Conservation (phyloP, 1,140 invertebrate genomes). For the Trypoxylus dichotomus region DNA sequence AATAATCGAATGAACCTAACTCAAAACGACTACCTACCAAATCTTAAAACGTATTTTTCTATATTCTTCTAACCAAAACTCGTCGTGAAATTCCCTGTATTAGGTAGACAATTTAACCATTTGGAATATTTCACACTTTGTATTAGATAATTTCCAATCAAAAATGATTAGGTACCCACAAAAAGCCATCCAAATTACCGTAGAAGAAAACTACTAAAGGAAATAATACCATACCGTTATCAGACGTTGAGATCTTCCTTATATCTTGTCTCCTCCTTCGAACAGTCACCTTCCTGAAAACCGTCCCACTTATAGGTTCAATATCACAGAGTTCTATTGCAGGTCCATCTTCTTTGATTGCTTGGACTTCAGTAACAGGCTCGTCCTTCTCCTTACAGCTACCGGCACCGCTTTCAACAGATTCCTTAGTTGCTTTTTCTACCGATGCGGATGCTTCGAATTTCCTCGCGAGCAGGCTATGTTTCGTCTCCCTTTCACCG, state of each 20-base stretch:
- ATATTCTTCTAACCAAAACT: too few relatives aligned
- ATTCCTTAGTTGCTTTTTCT: slow-evolving; percentile 22
- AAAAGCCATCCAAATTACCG: too few relatives aligned
- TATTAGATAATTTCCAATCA: too few relatives aligned
- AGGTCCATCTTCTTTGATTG: slow-evolving; percentile 22
- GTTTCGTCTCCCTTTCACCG: background rate
- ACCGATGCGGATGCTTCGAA: slow-evolving; percentile 20
- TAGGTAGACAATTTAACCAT: too few relatives aligned
- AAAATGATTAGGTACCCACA: too few relatives aligned
- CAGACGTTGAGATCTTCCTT: slow-evolving; percentile 49
- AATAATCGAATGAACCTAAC: too few relatives aligned
- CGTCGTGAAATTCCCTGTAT: too few relatives aligned
- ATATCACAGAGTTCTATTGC: slow-evolving; percentile 51
- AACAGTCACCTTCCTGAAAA: slow-evolving; percentile 58
- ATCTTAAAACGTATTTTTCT: too few relatives aligned
- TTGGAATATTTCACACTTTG: too few relatives aligned
- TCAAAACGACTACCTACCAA: too few relatives aligned
- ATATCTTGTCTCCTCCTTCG: slow-evolving; percentile 51
- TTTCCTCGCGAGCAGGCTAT: background rate
- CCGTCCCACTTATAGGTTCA: slow-evolving; percentile 52
- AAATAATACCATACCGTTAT: slow-evolving; percentile 44
- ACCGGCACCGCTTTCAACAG: background rate
- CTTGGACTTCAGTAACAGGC: slow-evolving; percentile 3
- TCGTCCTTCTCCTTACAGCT: background rate
- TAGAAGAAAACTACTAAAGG: background rate